Base-by-base conservation (phyloP, 1,140 invertebrate species). In the Drosophila nasuta region DNA sequence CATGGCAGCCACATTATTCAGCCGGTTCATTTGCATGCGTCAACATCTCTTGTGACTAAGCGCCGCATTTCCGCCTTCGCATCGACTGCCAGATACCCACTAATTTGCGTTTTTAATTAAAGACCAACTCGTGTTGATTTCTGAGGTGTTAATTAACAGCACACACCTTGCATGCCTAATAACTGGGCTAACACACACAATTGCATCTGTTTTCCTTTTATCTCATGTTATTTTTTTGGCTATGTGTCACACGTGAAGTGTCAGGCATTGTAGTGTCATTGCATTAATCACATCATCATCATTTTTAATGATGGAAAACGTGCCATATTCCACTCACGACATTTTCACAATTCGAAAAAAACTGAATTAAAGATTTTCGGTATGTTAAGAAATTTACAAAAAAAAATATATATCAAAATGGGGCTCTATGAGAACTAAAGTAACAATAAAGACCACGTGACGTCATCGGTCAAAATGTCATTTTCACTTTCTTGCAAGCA, bases 271-370 rank as follows among this genome's bases (percentile, higher is more conserved):
- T 82, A 73, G 69, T 77, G 77, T 60, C 83, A 80, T 71, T 82
- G 65, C 66, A 88, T 82, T 77, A 82, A 79, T 77, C 71, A 80
- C 69, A 80, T 82, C 66, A 82, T 82, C 73, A 83, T 73, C 65
- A 83, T 77, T 89, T 83, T 88, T 68, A 83, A 87, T 85, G 75
- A 81, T 86, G 82, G 71, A 86, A 86, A 87, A 82, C 82, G 75
- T 86, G 82, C 64, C 82, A 75, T 59, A 72, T 64, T 58, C 65
- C 15, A 65, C 58, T 77, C 82, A 68, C 78, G 70, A 64, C 48
- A 64, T 51, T 67, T 65, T 48, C 25, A 59, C 46, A 73, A 68
- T 56, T 6, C 33, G 6, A 59, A 59, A 25, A 20, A 15, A 33
- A 41, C 33, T 52, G 41, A 59, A 72, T 76, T 56, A 72, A 67